A percentile compares a stretch with the other conserved stretches of the same genome.
Conservation (phyloP, 1,140 invertebrate genomes). For the Diachasma alloeum region DNA sequence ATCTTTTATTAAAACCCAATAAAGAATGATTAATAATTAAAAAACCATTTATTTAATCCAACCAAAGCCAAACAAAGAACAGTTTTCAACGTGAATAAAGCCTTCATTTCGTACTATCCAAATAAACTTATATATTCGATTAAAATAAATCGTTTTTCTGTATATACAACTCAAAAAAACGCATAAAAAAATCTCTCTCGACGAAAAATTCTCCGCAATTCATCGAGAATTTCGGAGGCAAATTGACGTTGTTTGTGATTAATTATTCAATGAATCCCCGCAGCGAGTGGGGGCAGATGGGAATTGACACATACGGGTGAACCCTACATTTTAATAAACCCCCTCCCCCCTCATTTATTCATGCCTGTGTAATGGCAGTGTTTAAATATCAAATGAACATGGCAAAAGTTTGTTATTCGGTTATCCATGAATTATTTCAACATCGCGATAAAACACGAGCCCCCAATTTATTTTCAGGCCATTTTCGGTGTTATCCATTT, state of each 20-base stretch:
- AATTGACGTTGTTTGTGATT: background rate
- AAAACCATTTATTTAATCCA: no score
- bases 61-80: no score
- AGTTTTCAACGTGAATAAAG: no score
- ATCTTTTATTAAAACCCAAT: no score
- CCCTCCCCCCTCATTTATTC: background rate
- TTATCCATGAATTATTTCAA: slow-evolving; percentile 1
- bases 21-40: no score
- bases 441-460: background rate
- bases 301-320: background rate
- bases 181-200: no score
- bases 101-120: no score
- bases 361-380: background rate
- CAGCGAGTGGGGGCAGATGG: background rate
- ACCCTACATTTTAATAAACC: background rate
- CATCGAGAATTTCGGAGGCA: background rate
- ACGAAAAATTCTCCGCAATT: background rate
- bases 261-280: background rate
- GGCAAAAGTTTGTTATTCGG: background rate
- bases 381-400: background rate
- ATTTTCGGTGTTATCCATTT: background rate
- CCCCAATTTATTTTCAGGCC: background rate
- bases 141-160: no score
- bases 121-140: no score
- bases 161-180: no score